Percentiles rank a stretch among this genome's conserved stretches.
Evolutionary conservation across 2,888 invertebrate species (phyloP).

Genomic region (Eledona agricola): DNA sequence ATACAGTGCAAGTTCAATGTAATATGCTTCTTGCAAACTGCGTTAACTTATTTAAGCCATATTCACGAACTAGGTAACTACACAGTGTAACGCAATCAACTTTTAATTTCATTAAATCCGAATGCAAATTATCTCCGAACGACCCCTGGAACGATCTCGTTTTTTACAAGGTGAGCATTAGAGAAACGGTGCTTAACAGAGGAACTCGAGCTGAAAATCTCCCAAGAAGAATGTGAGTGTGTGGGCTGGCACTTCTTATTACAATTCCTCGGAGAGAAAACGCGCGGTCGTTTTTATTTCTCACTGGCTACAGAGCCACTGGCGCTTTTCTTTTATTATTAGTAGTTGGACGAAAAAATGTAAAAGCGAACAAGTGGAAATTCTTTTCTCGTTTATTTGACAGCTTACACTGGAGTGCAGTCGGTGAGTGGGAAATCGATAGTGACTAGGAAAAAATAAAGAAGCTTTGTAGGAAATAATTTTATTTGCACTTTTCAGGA

Average conservation of each 20-base stretch:
- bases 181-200: slow-evolving; percentile 13
- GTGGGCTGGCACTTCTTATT: slow-evolving; percentile 19
- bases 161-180: not conserved
- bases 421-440: too few relatives aligned
- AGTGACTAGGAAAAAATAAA: too few relatives aligned
- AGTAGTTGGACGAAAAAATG: slow-evolving; percentile 5
- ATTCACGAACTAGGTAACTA: slow-evolving; percentile 22
- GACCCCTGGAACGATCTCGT: not conserved
- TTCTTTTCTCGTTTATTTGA: too few relatives aligned
- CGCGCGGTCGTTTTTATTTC: slow-evolving; percentile 5
- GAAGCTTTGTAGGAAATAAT: too few relatives aligned
- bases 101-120: slow-evolving; percentile 28
- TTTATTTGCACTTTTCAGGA: too few relatives aligned
- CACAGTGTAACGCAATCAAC: slow-evolving; percentile 22
- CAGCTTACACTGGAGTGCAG: too few relatives aligned
- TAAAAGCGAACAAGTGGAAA: slow-evolving; percentile 1
- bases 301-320: not conserved
- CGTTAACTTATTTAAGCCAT: slow-evolving; percentile 31
- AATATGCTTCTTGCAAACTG: slow-evolving; percentile 33
- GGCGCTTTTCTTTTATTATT: too few relatives aligned
- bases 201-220: slow-evolving; percentile 16
- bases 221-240: slow-evolving; percentile 6
- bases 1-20: slow-evolving; percentile 33
- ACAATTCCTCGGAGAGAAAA: slow-evolving; percentile 10
- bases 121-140: slow-evolving; percentile 7